Conservation (phyloP, 92 coral and sea anemone species). For the Parazoanthus darwini region DNA sequence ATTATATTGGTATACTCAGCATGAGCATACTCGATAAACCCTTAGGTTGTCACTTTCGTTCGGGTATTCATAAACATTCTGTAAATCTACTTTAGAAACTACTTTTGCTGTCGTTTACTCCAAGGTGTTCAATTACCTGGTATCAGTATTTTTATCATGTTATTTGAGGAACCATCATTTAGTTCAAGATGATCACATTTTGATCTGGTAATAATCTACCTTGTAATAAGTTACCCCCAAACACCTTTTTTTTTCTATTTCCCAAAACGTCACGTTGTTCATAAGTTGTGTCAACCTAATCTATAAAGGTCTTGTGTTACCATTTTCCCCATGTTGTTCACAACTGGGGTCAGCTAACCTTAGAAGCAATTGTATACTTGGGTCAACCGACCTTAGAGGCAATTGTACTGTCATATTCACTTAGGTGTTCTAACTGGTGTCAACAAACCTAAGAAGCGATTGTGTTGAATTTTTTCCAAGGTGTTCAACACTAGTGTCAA, state of each 20-base stretch:
- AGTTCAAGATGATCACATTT: too few relatives aligned
- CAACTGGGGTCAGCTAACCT: not conserved
- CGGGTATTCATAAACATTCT: not conserved
- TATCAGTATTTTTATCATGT: not conserved
- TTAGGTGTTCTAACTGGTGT: too few relatives aligned
- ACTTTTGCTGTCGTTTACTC: conserved; percentile 59
- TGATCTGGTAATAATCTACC: too few relatives aligned
- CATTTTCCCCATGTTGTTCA: too few relatives aligned
- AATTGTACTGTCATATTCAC: too few relatives aligned
- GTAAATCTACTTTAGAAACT: conserved; percentile 41
- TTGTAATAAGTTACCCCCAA: too few relatives aligned
- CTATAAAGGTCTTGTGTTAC: too few relatives aligned
- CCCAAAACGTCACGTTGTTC: not conserved
- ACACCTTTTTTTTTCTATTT: too few relatives aligned
- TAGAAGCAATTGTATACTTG: conserved; percentile 39
- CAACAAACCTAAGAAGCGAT: conserved; percentile 22
- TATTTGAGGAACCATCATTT: too few relatives aligned
- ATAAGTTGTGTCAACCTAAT: conserved; percentile 11
- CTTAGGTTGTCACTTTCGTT: not conserved
- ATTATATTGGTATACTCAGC: too few relatives aligned
- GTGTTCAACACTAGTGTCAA: not conserved
- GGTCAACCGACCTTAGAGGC: not conserved
- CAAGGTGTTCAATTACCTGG: conserved; percentile 47
- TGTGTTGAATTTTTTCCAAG: not conserved
- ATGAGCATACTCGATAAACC: not conserved